Evolutionary conservation across 2,113 vertebrate genomes (phyloP).

Genomic region (Budorcas taxicolor): DNA sequence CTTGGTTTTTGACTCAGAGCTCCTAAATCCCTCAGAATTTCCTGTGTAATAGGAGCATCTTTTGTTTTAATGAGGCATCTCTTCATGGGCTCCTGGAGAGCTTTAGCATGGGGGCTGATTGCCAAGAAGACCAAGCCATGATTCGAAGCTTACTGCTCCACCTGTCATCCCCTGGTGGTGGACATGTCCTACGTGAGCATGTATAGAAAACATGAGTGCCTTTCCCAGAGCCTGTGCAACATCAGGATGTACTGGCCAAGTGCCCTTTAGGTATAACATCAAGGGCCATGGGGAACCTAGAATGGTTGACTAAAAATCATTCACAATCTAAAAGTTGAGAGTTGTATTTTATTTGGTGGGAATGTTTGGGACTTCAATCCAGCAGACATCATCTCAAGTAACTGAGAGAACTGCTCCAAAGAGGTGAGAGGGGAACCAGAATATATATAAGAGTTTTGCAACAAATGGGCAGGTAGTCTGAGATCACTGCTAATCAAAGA

Average conservation of each 20-base stretch:
- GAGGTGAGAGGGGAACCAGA: background rate
- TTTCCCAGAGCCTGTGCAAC: background rate
- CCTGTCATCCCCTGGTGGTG: background rate
- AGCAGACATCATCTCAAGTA: background rate
- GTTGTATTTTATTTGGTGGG: background rate
- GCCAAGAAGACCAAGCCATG: background rate
- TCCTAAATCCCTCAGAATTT: background rate
- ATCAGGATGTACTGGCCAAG: background rate
- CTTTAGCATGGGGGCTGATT: background rate
- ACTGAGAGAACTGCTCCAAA: background rate
- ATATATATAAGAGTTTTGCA: background rate
- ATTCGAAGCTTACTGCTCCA: background rate
- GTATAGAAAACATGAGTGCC: background rate
- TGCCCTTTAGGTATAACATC: background rate
- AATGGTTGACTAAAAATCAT: background rate
- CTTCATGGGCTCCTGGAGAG: background rate
- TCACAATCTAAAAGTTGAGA: background rate
- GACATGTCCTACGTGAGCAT: background rate
- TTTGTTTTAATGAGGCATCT: background rate
- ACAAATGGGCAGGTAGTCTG: background rate
- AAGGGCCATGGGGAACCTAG: background rate
- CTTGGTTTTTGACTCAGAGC: background rate
- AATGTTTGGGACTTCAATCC: background rate
- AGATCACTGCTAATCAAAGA: background rate
- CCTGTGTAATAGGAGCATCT: background rate